A percentile compares a stretch with the other conserved stretches of the same genome.
phyloP scores from a whole-genome alignment of 2,113 vertebrate species.

The Entomyzon cyanotis region DNA sequence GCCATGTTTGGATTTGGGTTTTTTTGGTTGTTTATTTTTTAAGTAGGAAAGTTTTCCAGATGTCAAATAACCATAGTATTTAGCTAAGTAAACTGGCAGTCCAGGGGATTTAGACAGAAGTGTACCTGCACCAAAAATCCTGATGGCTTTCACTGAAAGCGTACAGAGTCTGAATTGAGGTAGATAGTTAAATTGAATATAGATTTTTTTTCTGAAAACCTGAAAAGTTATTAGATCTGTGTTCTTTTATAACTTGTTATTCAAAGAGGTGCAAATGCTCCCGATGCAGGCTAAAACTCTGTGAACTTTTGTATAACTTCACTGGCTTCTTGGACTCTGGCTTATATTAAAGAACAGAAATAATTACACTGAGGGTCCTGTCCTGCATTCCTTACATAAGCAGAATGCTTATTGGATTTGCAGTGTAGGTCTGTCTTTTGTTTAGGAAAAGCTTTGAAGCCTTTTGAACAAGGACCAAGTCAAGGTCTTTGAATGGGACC shows the following conservation, averaged over 20 bases:
- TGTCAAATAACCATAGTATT: not conserved
- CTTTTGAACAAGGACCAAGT: not conserved
- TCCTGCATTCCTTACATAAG: slow-evolving; percentile 53
- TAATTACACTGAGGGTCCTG: slow-evolving; percentile 16
- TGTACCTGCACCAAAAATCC: not conserved
- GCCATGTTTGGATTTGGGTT: fast-evolving
- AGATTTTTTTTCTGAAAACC: not conserved
- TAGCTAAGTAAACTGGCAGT: not conserved
- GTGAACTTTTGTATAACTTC: not conserved
- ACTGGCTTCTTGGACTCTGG: not conserved
- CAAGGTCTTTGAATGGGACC: not conserved
- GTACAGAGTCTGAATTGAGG: not conserved
- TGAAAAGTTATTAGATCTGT: not conserved
- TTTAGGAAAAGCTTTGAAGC: slow-evolving; percentile 40
- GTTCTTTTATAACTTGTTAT: not conserved
- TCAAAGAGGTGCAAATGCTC: not conserved
- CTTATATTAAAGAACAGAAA: slow-evolving; percentile 42
- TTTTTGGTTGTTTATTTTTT: not conserved
- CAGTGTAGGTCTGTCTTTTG: slow-evolving; percentile 44
- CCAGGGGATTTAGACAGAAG: not conserved
- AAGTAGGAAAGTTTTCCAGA: not conserved
- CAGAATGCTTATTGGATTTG: slow-evolving; percentile 49
- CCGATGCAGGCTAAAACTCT: not conserved
- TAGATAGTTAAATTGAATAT: not conserved
- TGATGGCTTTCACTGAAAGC: not conserved